Evolutionary conservation across 35 echinoderm and acorn worm genomes (phyloP).

Genomic region (Amphiura filiformis): DNA sequence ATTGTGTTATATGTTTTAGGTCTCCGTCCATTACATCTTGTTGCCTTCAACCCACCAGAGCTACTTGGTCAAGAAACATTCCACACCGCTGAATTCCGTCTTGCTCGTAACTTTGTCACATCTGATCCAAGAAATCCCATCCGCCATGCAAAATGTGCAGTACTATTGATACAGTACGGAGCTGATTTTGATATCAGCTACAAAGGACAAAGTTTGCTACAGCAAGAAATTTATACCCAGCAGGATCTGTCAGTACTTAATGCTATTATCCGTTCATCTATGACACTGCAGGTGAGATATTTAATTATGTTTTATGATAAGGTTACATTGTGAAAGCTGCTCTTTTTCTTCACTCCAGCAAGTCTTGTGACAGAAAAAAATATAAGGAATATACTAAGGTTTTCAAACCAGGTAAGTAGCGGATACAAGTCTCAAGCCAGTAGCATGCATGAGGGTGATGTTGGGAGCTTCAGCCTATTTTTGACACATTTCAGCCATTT

Average conservation of each 20-base stretch:
- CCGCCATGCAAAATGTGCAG: constrained; percentile 37
- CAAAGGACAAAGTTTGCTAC: constrained; percentile 50
- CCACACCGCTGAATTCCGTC: constrained; percentile 55
- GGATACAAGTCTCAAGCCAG: too few relatives aligned
- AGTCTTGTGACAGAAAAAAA: not conserved
- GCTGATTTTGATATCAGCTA: constrained; percentile 65
- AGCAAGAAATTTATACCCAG: constrained; percentile 77
- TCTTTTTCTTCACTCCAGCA: not conserved
- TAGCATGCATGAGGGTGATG: too few relatives aligned
- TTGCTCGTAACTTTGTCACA: constrained; percentile 56
- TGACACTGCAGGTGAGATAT: not conserved
- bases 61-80: constrained; percentile 24
- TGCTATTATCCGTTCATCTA: constrained; percentile 26
- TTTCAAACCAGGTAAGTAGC: too few relatives aligned
- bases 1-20: too few relatives aligned
- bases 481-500: too few relatives aligned
- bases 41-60: constrained; percentile 56
- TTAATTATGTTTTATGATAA: not conserved
- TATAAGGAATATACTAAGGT: too few relatives aligned
- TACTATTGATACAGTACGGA: constrained; percentile 65
- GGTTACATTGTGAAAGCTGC: not conserved
- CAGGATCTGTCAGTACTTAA: constrained; percentile 45
- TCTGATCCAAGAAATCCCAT: constrained; percentile 44
- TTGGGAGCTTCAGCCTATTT: too few relatives aligned
- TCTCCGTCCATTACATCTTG: constrained; percentile 66